These are phyloP conservation scores for Trichogramma evanescens DNA, from an alignment of 2,888 invertebrate species.

Conservation along the genomic window DNA sequence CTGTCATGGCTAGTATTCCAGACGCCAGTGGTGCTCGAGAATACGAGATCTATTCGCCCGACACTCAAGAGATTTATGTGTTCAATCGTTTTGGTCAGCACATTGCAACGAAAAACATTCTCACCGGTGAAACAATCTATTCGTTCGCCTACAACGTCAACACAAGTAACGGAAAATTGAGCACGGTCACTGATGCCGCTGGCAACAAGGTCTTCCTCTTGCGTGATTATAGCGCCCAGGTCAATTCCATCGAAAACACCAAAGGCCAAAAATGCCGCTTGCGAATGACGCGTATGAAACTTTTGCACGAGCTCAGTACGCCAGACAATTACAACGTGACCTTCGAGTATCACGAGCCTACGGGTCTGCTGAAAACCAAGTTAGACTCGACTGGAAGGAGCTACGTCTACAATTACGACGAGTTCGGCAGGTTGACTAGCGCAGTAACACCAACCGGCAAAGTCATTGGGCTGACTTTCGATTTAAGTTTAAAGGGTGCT, in stretches of 20 bases:
- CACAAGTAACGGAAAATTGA: slow-evolving; percentile 90
- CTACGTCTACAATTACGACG: slow-evolving; percentile 90
- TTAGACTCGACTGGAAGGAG: slow-evolving; percentile 84
- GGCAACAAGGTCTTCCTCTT: slow-evolving; percentile 81
- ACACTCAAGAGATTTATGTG: slow-evolving; percentile 89
- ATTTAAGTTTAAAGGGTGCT: slow-evolving; percentile 85
- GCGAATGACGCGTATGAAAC: slow-evolving; percentile 86
- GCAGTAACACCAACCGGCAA: slow-evolving; percentile 94
- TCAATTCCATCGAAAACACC: slow-evolving; percentile 90
- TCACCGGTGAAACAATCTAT: slow-evolving; percentile 90
- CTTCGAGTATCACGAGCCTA: slow-evolving; percentile 87
- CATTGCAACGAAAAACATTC: slow-evolving; percentile 83
- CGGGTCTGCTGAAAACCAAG: slow-evolving; percentile 81
- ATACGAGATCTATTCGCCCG: slow-evolving; percentile 91
- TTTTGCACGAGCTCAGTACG: slow-evolving; percentile 82
- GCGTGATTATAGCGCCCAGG: slow-evolving; percentile 77
- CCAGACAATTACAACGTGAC: slow-evolving; percentile 91
- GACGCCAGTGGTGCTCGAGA: slow-evolving; percentile 76
- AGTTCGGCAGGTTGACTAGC: slow-evolving; percentile 83
- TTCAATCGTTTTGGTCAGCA: slow-evolving; percentile 95
- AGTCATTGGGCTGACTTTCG: slow-evolving; percentile 79
- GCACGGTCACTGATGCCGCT: slow-evolving; percentile 87
- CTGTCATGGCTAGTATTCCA: slow-evolving; percentile 83
- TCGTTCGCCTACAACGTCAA: slow-evolving; percentile 94
- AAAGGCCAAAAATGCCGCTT: slow-evolving; percentile 87